Evolutionary conservation across 2,797 vertebrate species (phyloP), one percentile per base, ranked within the genome.

Genomic region (Leptoclinus maculatus): DNA sequence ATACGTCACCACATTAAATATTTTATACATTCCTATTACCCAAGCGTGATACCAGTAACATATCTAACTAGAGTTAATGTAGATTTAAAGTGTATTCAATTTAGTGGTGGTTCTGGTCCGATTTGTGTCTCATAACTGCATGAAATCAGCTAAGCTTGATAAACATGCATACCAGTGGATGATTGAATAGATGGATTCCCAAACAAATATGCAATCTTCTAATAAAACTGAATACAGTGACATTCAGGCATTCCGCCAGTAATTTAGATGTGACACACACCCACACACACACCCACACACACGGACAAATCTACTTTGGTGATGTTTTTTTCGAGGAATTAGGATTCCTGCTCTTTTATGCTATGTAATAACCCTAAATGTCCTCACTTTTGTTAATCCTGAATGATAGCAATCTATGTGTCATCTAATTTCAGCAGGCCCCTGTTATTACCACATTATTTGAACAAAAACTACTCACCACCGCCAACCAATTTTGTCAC

Each of bases 351-450:
- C 70, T 85, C 23, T 78, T 78, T 85, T 78, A 70, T 81, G 25
- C 68, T 76, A 63, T 8, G 25, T 78, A 82, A 89, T 67, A 79
- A 72, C 66, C 56, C 57, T 60, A 29, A 62, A 83, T 88, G 84
- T 87, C 65, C 70, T 74, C 56, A 66, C 73, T 79, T 87, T 85
- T 84, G 51, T 86, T 82, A 76, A 85, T 82, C 57, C 71, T 86
- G 58, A 87, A 83, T 80, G 56, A 82, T 83, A 66, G 82, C 45
- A 69, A 80, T 82, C 69, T 82, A 14, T 5, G 19, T 62, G 34
- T 67, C 38, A 71, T 82, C 54, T 57, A 76, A 74, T 83, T 62
- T 69, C 77, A 78, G 68, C 59, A 51, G 63, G 47, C 71, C 66
- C 71, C 64, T 80, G 41, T 80, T 73, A 85, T 87, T 83, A 74